phyloP scores from a whole-genome alignment of 2,888 invertebrate genomes.

The Coelopa pilipes region DNA sequence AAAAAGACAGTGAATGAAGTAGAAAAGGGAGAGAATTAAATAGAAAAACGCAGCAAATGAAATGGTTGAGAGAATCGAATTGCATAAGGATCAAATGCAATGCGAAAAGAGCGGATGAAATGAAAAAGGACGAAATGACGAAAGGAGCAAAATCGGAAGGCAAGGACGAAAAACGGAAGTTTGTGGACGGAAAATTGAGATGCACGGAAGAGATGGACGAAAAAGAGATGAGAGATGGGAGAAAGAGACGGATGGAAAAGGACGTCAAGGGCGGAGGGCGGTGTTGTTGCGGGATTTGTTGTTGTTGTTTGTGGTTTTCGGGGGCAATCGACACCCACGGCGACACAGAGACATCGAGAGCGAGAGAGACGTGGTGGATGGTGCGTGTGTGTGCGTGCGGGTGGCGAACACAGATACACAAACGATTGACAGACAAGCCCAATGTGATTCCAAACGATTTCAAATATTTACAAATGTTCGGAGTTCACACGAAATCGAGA shows the following conservation, averaged over 20 bases:
- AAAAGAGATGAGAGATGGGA: slow-evolving; percentile 2
- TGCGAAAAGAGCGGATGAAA: background rate
- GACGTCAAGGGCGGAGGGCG: background rate
- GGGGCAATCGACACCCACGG: background rate
- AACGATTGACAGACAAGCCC: too few relatives aligned
- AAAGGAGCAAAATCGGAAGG: background rate
- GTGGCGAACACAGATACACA: too few relatives aligned
- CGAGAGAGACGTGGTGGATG: background rate
- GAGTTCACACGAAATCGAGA: background rate
- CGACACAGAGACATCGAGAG: background rate
- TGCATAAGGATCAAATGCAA: background rate
- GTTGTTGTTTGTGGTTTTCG: too few relatives aligned
- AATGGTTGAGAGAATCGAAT: background rate
- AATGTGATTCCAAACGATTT: too few relatives aligned
- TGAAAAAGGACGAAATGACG: background rate
- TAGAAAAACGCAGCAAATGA: background rate
- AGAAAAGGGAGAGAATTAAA: background rate
- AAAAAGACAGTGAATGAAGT: background rate
- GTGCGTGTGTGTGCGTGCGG: background rate
- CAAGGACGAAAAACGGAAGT: background rate
- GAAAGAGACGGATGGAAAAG: background rate
- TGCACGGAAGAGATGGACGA: slow-evolving; percentile 38
- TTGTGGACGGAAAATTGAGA: slow-evolving; percentile 34
- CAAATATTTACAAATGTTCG: too few relatives aligned
- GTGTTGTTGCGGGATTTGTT: too few relatives aligned